Base-by-base conservation (phyloP, 1,140 invertebrate species). In the Ips typographus region DNA sequence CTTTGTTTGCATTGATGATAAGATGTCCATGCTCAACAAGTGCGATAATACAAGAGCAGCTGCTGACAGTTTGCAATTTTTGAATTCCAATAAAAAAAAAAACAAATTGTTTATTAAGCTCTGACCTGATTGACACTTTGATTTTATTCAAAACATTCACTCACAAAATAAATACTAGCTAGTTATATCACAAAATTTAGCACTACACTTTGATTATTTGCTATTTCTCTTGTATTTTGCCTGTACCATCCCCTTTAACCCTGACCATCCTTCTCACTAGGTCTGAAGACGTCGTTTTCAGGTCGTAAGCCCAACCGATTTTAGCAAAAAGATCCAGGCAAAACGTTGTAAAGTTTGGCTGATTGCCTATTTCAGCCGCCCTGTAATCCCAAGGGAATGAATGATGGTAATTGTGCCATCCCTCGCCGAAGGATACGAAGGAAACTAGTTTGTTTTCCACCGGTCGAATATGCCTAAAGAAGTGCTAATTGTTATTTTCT, bases 321-420 rank as follows among this genome's bases (percentile, higher is more conserved):
- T 80, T 81, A 0, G 88, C 86, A 75, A 89, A 90, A 4, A 86
- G 76, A 73, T 93, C 88, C 51, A 94, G 85, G 58, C 88, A 83
- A 1, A 84, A 56, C 0, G 88, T 90, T 1, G 90, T 92, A 0
- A 79, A 2, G 67, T 88, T 85, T 53, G 8, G 74, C 68, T 53
- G 84, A 52, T 77, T 67, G 0, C 83, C 83, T 0, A 89, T 76
- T 78, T 92, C 90, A 0, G 90, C 84, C 22, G 91, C 87, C 72
- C 89, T 87, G 79, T 95, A 90, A 81, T 95, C 93, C 82, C 90
- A 93, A 1, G 94, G 94, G 80, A 96, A 96, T 0, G 89, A 89
- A 79, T 96, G 94, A 78, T 97, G 94, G 80, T 94, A 97, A 81
- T 95, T 96, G 80, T 96, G 94, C 87, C 91, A 94, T 22, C 93